These are phyloP conservation scores for Eupristina koningsbergeri DNA, from an alignment of 1,140 invertebrate species.

Conservation along the genomic window DNA sequence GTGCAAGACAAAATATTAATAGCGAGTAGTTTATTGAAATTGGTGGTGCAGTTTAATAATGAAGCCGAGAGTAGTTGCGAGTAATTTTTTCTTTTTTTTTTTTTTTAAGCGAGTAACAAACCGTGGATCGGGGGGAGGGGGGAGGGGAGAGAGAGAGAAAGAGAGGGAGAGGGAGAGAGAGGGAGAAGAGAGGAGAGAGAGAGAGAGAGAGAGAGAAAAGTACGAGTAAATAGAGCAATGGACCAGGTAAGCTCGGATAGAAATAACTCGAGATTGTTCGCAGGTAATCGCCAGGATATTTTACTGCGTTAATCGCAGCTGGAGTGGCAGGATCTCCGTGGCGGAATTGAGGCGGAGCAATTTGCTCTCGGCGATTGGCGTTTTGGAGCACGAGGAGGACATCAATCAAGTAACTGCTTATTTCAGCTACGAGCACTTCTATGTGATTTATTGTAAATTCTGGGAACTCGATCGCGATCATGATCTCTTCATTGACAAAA, in stretches of 20 bases:
- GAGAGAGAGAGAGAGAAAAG: not conserved
- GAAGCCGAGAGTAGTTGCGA: not conserved
- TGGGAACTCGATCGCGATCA: conserved; percentile 99
- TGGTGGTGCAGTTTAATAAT: not conserved
- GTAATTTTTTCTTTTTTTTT: no score
- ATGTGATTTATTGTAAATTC: conserved; percentile 99
- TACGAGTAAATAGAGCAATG: not conserved
- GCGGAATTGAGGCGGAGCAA: conserved; percentile 94
- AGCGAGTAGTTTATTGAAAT: no score
- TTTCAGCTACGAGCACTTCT: conserved; percentile 99
- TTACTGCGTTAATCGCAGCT: conserved; percentile 97
- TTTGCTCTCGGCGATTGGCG: conserved; percentile 83
- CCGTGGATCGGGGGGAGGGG: no score
- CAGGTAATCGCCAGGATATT: conserved; percentile 98
- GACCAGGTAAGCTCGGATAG: not conserved
- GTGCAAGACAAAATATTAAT: not conserved
- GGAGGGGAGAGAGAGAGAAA: no score
- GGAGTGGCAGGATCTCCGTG: conserved; percentile 93
- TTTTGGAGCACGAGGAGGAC: conserved; percentile 93
- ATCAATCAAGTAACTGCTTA: conserved; percentile 98
- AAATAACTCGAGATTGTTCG: not conserved
- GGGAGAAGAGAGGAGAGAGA: no score
- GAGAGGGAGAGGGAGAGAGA: no score
- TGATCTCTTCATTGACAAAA: conserved; percentile 95
- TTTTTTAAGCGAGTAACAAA: not conserved